phyloP scores from a whole-genome alignment of 2,797 vertebrate genomes.

The Pangasius djambal region DNA sequence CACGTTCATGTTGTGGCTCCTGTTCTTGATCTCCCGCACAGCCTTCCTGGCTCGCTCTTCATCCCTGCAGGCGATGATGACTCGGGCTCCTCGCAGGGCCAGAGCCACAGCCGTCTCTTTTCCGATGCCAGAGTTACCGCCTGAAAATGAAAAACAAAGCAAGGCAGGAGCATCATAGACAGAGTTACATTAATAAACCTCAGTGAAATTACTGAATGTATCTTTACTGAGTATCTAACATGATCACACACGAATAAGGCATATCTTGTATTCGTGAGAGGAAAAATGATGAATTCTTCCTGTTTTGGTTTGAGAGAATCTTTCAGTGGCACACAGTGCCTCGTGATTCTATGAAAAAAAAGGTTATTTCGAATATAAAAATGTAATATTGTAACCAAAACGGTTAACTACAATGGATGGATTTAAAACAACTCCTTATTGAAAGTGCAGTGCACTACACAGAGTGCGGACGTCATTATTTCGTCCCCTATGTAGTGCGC shows the following conservation, averaged over 20 bases:
- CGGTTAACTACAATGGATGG: background rate
- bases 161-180: background rate
- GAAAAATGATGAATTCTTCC: background rate
- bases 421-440: background rate
- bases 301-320: background rate
- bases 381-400: background rate
- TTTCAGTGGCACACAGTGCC: background rate
- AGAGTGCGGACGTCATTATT: background rate
- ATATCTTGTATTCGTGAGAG: background rate
- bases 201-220: background rate
- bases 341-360: background rate
- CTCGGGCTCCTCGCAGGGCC: constrained; percentile 77
- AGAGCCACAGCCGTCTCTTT: constrained; percentile 79
- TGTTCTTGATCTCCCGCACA: constrained; percentile 75
- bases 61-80: constrained; percentile 77
- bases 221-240: background rate
- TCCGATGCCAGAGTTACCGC: constrained; percentile 78
- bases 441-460: background rate
- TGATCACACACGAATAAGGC: background rate
- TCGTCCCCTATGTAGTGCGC: background rate
- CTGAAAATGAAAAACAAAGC: constrained; percentile 56
- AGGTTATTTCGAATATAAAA: background rate
- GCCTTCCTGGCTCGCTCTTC: constrained; percentile 71
- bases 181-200: background rate
- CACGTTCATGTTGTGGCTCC: constrained; percentile 74